Conservation (phyloP, 2,113 vertebrate genomes). For the Misgurnus mizolepis region DNA sequence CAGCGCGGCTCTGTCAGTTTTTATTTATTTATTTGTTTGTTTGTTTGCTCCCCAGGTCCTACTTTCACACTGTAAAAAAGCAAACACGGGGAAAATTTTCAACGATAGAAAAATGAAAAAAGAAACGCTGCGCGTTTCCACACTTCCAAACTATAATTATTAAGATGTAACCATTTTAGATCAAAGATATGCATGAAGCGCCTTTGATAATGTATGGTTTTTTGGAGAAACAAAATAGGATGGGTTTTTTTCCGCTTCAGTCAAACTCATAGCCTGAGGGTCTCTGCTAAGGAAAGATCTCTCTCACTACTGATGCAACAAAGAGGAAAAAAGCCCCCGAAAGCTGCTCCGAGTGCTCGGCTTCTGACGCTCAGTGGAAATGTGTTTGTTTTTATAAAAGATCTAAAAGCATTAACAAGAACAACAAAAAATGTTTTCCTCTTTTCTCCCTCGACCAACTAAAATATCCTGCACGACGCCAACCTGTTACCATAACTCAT, state of each 20-base stretch:
- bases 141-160: conserved; percentile 42
- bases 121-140: conserved; percentile 1
- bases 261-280: conserved; percentile 51
- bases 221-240: conserved; percentile 42
- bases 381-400: conserved; percentile 43
- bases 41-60: conserved; percentile 24
- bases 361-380: conserved; percentile 20
- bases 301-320: conserved; percentile 45
- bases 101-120: conserved; percentile 18
- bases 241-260: conserved; percentile 34
- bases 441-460: conserved; percentile 26
- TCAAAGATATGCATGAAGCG: conserved; percentile 27
- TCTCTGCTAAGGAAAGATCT: conserved; percentile 32
- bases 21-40: conserved; percentile 23
- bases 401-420: conserved; percentile 34
- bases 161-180: conserved; percentile 39
- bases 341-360: conserved; percentile 32
- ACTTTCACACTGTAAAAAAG: neutral
- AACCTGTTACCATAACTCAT: neutral
- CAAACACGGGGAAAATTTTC: conserved; percentile 8
- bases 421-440: conserved; percentile 23
- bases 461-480: conserved; percentile 1
- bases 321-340: conserved; percentile 42
- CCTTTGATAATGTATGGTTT: conserved; percentile 38
- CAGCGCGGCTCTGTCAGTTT: conserved; percentile 10